phyloP scores from a whole-genome alignment of 2,888 invertebrate genomes.

The Mimas tiliae region DNA sequence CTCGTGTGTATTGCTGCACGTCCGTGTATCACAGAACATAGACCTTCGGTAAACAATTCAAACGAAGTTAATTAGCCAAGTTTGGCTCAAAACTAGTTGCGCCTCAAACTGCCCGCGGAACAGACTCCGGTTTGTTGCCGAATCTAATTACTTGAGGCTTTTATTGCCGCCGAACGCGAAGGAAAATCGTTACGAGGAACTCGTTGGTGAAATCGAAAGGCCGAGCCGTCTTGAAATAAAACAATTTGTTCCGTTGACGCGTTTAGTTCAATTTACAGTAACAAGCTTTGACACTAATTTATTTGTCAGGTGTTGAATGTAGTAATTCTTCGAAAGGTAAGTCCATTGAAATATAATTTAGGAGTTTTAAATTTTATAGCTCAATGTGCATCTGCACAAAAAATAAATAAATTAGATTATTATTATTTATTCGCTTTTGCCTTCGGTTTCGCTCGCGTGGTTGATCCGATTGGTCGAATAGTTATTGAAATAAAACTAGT shows the following conservation, averaged over 20 bases:
- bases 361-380: no score
- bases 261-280: neutral
- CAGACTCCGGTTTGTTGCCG: conserved; percentile 7
- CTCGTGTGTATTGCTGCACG: neutral
- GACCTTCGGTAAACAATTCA: neutral
- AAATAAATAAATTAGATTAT: no score
- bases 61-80: conserved; percentile 24
- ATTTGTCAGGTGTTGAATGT: neutral
- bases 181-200: conserved; percentile 7
- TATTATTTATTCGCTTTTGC: no score
- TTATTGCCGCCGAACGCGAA: neutral
- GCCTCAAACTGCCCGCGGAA: conserved; percentile 11
- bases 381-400: no score
- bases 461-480: no score
- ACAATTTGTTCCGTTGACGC: neutral
- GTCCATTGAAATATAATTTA: no score
- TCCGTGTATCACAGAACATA: conserved; percentile 2
- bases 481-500: no score
- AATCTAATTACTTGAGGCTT: conserved; percentile 18
- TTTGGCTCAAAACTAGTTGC: conserved; percentile 17
- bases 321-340: no score
- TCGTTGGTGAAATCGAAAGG: conserved; percentile 6
- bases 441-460: no score
- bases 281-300: neutral
- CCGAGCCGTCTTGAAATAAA: conserved; percentile 9